These are phyloP conservation scores for Tenebrio molitor DNA, from an alignment of 1,140 invertebrate genomes.

Conservation along the genomic window DNA sequence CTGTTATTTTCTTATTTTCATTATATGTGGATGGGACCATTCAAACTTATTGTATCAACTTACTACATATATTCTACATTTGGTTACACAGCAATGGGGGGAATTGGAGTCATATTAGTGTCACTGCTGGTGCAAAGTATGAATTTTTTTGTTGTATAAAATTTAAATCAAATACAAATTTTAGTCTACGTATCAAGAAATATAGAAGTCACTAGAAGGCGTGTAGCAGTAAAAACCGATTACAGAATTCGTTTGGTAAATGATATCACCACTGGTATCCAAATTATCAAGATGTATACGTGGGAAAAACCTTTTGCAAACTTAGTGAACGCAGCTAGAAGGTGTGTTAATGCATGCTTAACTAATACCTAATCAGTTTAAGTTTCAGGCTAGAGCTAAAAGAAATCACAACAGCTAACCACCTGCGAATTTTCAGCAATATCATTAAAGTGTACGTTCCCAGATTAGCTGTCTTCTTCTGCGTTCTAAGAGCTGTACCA, in stretches of 20 bases:
- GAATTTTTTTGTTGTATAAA: neutral
- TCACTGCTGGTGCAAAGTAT: neutral
- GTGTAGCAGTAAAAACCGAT: slow-evolving; percentile 5
- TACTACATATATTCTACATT: neutral
- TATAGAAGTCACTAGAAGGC: neutral
- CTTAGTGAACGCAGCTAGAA: neutral
- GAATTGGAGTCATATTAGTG: neutral
- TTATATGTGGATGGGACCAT: neutral
- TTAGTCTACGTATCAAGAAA: neutral
- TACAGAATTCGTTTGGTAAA: slow-evolving; percentile 8
- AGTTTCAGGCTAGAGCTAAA: neutral
- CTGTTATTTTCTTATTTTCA: neutral
- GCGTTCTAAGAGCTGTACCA: neutral
- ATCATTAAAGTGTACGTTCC: neutral
- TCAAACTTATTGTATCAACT: neutral
- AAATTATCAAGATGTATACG: slow-evolving; percentile 2
- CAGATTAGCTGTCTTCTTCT: neutral
- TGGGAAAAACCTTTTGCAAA: too few relatives aligned
- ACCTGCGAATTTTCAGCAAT: neutral
- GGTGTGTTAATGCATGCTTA: too few relatives aligned
- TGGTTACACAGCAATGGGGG: neutral
- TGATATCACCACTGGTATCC: neutral
- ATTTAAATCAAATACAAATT: neutral
- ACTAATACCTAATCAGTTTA: neutral
- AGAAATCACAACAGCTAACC: neutral